Base-by-base conservation (phyloP, 2,797 vertebrate species). In the Enteromius treurensis region DNA sequence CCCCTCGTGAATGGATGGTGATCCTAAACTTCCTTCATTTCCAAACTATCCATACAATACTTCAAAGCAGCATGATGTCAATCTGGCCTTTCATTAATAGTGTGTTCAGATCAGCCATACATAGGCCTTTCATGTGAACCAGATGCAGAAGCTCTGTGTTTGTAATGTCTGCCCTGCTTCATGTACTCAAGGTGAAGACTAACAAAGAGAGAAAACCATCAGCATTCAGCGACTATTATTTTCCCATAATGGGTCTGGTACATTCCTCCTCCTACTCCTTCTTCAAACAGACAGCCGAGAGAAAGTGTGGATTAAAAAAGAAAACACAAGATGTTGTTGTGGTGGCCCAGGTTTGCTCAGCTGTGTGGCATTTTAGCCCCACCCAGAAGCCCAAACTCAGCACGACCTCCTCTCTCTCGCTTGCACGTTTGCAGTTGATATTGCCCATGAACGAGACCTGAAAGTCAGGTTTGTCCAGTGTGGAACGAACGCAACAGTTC, bases 331-430 rank as follows among this genome's bases (percentile, higher is more conserved):
- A 90, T 95, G 92, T 93, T 93, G 92, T 91, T 91, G 90, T 92
- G 91, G 92, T 91, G 85, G 85, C 84, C 87, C 82, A 92, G 92
- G 93, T 95, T 95, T 95, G 93, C 94, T 95, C 94, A 95, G 94
- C 94, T 95, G 94, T 90, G 92, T 78, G 32, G 90, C 92, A 92
- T 95, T 94, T 89, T 87, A 88, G 2, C 93, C 85, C 91, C 93
- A 92, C 94, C 94, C 92, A 87, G 89, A 88, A 92, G 92, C 90
- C 90, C 92, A 93, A 93, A 92, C 87, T 90, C 32, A 69, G 88
- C 87, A 89, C 87, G 88, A 91, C 89, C 90, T 91, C 91, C 88
- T 90, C 53, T 77, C 71, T 81, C 67, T 86, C 32, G 21, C 55
- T 71, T 55, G 26, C 68, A 71, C 77, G 73, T 60, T 75, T 23